Evolutionary conservation across 2,888 invertebrate genomes (phyloP), one percentile per base, ranked within the genome.

Genomic region (Heliconius sara): DNA sequence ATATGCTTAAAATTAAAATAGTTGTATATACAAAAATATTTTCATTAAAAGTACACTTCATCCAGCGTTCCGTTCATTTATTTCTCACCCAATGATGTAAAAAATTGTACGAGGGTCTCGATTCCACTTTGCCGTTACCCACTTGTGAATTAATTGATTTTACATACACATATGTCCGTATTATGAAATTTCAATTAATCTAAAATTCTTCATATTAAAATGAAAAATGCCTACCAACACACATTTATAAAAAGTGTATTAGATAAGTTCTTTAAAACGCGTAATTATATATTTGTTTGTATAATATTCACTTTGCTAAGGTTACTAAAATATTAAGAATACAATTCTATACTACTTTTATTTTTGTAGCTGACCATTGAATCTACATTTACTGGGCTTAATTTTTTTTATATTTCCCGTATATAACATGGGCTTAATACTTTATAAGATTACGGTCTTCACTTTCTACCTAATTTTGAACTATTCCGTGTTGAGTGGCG

Each of bases 121-220:
- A 27, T 63, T 74, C 63, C 25, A 74, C 63, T 74, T 74, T 39
- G 63, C 39, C 63, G 63, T 39, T 74, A 63, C 16, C 39, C 63
- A 63, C 63, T 74, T 74, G 34, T 60, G 25, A 27, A 27, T 27
- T 27, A 27, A 27, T 65, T 74, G 63, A 65, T 60, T 74, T 65
- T 74, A 43, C 74, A 68, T 43, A 68, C 13, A 68, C 68, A 39
- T 10, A 39, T 39, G 68, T 43, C 57, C 30, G 22, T 57, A 9
- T 60, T n/a, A 57, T 73, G 19, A 73, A 72, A 73, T 73, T 68
- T 73, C 52, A 73, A 34, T 73, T 73, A n/a, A 60, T 57, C n/a
- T 73, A 43, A 27, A 25, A 25, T 27, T 27, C 16, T 30, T 27
- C 16, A 66, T 66, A 16, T 66, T 66, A 66, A 30, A 66, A 57